These are phyloP conservation scores for Nautilus pompilius DNA, from an alignment of 1,140 invertebrate genomes.

Conservation along the genomic window DNA sequence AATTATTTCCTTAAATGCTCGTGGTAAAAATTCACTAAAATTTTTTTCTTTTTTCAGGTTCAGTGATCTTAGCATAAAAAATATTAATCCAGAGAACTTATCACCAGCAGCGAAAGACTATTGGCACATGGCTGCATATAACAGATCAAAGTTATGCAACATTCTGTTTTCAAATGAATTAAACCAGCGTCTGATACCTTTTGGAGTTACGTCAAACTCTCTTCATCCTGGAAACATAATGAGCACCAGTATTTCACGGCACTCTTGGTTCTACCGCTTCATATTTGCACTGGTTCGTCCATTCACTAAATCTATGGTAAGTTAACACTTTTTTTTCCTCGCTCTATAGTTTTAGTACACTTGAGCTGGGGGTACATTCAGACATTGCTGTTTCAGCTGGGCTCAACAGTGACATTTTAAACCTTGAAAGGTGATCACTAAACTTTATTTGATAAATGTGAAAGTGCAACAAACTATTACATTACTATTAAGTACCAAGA, in stretches of 20 bases:
- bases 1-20: no score
- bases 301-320: conserved; percentile 92
- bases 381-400: no score
- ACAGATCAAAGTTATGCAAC: conserved; percentile 87
- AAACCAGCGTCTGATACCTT: conserved; percentile 53
- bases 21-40: background rate
- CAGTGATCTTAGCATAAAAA: conserved; percentile 62
- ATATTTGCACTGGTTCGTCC: conserved; percentile 78
- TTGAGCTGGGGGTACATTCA: no score
- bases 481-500: no score
- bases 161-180: conserved; percentile 78
- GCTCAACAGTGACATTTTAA: no score
- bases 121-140: conserved; percentile 80
- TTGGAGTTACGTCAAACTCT: conserved; percentile 74
- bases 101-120: conserved; percentile 63
- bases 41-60: conserved; percentile 61
- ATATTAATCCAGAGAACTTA: conserved; percentile 63
- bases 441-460: no score
- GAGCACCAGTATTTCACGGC: conserved; percentile 68
- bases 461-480: no score
- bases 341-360: no score
- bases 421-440: no score
- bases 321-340: conserved; percentile 26
- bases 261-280: conserved; percentile 80
- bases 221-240: conserved; percentile 93